Evolutionary conservation across 2,113 vertebrate species (phyloP).

Genomic region (Clarias macrocephalus): DNA sequence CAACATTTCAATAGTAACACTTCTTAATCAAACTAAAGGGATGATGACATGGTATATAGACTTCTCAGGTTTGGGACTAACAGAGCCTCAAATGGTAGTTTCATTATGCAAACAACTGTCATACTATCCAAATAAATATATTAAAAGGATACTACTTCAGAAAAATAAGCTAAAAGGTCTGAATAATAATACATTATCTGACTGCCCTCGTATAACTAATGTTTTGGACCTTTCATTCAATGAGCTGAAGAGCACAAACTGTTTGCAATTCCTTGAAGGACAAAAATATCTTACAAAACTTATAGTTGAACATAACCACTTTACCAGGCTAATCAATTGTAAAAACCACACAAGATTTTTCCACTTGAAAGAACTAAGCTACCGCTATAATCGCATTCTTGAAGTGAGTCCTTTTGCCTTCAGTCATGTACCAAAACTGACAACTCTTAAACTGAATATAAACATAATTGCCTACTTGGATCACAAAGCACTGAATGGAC

Average conservation of each 20-base stretch:
- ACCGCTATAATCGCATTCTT: conserved; percentile 79
- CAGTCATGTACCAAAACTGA: conserved; percentile 62
- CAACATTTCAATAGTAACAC: conserved; percentile 55
- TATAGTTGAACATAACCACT: conserved; percentile 72
- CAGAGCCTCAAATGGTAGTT: not conserved
- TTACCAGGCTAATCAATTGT: conserved; percentile 59
- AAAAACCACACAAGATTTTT: fast-evolving
- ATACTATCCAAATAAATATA: conserved; percentile 4
- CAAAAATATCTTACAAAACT: conserved; percentile 45
- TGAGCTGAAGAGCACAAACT: conserved; percentile 38
- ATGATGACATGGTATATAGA: conserved; percentile 64
- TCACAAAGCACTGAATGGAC: conserved; percentile 63
- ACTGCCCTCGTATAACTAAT: conserved; percentile 63
- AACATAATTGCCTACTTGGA: conserved; percentile 75
- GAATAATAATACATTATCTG: fast-evolving
- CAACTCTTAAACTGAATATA: conserved; percentile 72
- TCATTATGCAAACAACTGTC: conserved; percentile 62
- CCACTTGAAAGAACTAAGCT: conserved; percentile 63
- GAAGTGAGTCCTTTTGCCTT: conserved; percentile 62
- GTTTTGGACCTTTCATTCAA: conserved; percentile 73
- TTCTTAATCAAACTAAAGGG: conserved; percentile 63
- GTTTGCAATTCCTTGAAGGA: conserved; percentile 52
- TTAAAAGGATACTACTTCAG: conserved; percentile 56
- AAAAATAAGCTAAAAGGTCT: conserved; percentile 48
- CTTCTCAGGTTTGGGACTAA: conserved; percentile 69